Percentiles rank a stretch among this genome's conserved stretches.
phyloP scores from a whole-genome alignment of 2,888 invertebrate species.

The Drosophila setosimentum region DNA sequence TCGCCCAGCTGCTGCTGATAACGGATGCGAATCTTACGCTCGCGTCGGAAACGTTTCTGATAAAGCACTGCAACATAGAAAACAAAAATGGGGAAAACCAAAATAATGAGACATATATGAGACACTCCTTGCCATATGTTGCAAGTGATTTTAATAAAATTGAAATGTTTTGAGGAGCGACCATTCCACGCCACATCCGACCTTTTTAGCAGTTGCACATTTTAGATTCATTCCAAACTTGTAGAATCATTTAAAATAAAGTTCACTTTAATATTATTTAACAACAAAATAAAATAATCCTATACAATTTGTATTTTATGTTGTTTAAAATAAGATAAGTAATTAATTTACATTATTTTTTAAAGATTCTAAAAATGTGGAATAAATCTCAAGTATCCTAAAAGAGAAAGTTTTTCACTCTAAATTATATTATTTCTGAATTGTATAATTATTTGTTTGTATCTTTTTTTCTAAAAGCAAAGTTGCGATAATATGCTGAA shows the following conservation, averaged over 20 bases:
- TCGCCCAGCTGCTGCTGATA: constrained; percentile 93
- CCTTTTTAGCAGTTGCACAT: neutral
- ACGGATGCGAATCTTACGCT: constrained; percentile 92
- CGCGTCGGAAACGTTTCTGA: constrained; percentile 95
- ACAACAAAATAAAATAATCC: neutral
- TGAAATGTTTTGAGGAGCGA: neutral
- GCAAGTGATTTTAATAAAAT: neutral
- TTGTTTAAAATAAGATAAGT: neutral
- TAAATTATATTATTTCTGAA: neutral
- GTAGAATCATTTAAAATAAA: neutral
- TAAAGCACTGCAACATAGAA: constrained; percentile 89
- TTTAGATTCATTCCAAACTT: neutral
- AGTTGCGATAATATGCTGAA: neutral
- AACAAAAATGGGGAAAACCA: neutral
- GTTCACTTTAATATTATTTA: neutral
- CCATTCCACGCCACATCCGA: no score
- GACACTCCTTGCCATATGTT: neutral
- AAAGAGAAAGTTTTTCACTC: fast-evolving
- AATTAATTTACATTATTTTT: neutral
- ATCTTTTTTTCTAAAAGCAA: neutral
- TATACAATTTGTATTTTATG: neutral
- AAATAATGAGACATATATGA: neutral
- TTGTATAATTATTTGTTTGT: neutral
- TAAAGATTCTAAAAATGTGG: neutral
- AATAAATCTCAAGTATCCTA: neutral